phyloP scores from a whole-genome alignment of 2,797 vertebrate genomes.

The Gouania willdenowi region DNA sequence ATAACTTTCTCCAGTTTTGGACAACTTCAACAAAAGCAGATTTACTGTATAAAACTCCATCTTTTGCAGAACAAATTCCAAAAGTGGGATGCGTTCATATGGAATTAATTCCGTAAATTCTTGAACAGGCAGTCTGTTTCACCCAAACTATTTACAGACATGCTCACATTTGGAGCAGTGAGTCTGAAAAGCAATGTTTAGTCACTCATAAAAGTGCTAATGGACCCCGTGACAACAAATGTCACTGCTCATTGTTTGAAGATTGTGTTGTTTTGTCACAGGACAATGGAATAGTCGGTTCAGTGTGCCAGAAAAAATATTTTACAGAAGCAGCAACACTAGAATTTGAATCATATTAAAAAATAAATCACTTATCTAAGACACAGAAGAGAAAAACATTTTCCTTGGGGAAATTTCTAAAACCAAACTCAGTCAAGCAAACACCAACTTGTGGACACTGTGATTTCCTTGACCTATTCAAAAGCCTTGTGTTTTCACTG shows the following conservation, averaged over 20 bases:
- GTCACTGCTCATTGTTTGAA: slow-evolving; percentile 50
- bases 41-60: too few species aligned
- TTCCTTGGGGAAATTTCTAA: slow-evolving; percentile 49
- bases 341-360: slow-evolving; percentile 50
- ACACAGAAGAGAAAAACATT: slow-evolving; percentile 28
- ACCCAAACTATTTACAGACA: slow-evolving; percentile 6
- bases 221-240: slow-evolving; percentile 55
- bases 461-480: slow-evolving; percentile 63
- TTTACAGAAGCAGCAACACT: slow-evolving; percentile 24
- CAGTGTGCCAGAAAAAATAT: slow-evolving; percentile 42
- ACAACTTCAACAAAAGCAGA: too few species aligned
- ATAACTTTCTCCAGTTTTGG: too few species aligned
- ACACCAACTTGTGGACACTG: slow-evolving; percentile 48
- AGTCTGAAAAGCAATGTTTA: slow-evolving; percentile 33
- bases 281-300: slow-evolving; percentile 33
- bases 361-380: slow-evolving; percentile 23
- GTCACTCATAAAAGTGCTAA: slow-evolving; percentile 57
- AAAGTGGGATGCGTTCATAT: too few species aligned
- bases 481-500: slow-evolving; percentile 42
- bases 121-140: slow-evolving; percentile 3
- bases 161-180: slow-evolving; percentile 13
- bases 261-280: slow-evolving; percentile 45
- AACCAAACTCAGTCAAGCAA: slow-evolving; percentile 59
- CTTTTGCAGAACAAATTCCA: too few species aligned
- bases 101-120: too few species aligned